Conservation (phyloP, 2,888 invertebrate species). For the Atherix ibis region DNA sequence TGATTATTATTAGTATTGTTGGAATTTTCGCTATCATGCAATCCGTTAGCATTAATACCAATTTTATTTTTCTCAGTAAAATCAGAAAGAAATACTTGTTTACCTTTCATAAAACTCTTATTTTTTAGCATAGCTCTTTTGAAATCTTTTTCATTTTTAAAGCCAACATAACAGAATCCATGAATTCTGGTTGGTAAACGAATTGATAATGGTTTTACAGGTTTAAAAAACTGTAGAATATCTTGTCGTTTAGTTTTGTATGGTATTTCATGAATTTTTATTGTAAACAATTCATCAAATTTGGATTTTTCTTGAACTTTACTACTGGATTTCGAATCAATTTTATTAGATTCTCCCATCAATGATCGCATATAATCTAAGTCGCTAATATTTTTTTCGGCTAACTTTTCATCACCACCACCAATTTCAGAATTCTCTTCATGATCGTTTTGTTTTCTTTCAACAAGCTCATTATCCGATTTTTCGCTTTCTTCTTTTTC, state of each 20-base stretch:
- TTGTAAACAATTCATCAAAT: slow-evolving; percentile 39
- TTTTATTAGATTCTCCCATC: slow-evolving; percentile 28
- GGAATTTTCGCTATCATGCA: slow-evolving; percentile 13
- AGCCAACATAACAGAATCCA: slow-evolving; percentile 84
- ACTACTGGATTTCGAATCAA: slow-evolving; percentile 20
- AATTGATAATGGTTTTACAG: slow-evolving; percentile 61
- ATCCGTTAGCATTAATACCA: slow-evolving; percentile 13
- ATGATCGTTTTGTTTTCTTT: too few species aligned
- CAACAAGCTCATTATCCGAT: slow-evolving; percentile 29
- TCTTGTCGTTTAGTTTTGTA: slow-evolving; percentile 68
- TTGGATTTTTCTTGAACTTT: slow-evolving; percentile 28
- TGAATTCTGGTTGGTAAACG: slow-evolving; percentile 59
- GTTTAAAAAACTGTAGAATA: slow-evolving; percentile 70
- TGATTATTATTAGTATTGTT: slow-evolving; percentile 19
- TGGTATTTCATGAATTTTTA: slow-evolving; percentile 64
- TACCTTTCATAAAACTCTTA: slow-evolving; percentile 67
- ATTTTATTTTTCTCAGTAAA: slow-evolving; percentile 34
- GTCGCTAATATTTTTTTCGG: slow-evolving; percentile 60
- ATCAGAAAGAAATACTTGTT: slow-evolving; percentile 40
- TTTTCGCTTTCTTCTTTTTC: slow-evolving; percentile 15
- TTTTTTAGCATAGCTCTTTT: slow-evolving; percentile 68
- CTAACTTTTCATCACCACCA: slow-evolving; percentile 40
- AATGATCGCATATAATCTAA: slow-evolving; percentile 63
- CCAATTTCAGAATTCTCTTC: slow-evolving; percentile 30
- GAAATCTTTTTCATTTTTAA: slow-evolving; percentile 63